These are phyloP conservation scores for Hemaris fuciformis DNA, from an alignment of 2,888 invertebrate species.

Conservation along the genomic window DNA sequence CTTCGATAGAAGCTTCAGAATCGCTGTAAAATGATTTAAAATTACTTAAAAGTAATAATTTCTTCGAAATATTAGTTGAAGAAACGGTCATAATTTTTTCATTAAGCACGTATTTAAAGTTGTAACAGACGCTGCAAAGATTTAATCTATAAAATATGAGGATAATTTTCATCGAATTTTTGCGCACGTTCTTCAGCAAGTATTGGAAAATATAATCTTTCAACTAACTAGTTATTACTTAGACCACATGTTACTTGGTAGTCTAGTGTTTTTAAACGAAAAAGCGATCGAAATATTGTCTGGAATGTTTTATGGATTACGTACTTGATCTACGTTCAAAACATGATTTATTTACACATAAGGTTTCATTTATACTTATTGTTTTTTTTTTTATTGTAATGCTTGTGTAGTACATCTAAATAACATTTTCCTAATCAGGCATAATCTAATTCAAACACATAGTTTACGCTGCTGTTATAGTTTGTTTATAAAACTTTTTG, in stretches of 20 bases:
- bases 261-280: not conserved
- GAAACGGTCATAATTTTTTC: conserved; percentile 3
- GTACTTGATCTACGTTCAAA: too few species aligned
- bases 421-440: too few species aligned
- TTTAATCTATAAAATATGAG: not conserved
- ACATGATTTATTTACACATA: too few species aligned
- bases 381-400: too few species aligned
- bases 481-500: too few species aligned
- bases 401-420: too few species aligned
- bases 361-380: too few species aligned
- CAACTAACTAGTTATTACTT: not conserved
- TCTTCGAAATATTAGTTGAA: not conserved
- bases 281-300: too few species aligned
- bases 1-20: not conserved
- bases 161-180: not conserved
- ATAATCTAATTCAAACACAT: too few species aligned
- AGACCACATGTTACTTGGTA: not conserved
- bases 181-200: not conserved
- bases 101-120: not conserved
- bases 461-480: too few species aligned
- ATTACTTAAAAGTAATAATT: not conserved
- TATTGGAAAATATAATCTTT: not conserved
- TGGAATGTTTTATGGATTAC: too few species aligned
- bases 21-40: not conserved
- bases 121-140: not conserved